Evolutionary conservation across 1,140 invertebrate species (phyloP).

Genomic region (Atta cephalotes): DNA sequence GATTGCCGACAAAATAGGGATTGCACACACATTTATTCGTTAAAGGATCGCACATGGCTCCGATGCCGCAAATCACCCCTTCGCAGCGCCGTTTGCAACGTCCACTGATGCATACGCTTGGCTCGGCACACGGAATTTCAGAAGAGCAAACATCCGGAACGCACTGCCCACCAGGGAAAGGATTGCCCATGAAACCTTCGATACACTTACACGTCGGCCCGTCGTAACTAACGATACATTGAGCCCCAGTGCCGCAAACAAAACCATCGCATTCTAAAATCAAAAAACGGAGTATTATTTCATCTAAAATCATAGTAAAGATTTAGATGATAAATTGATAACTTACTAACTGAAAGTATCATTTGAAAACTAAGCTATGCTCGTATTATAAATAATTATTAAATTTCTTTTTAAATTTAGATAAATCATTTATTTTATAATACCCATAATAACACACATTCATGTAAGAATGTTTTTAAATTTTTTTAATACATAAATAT

Average conservation of each 20-base stretch:
- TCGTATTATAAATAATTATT: constrained; percentile 47
- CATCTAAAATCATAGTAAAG: background rate
- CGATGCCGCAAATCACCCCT: constrained; percentile 93
- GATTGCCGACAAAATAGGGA: constrained; percentile 95
- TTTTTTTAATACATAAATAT: background rate
- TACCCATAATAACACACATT: no score
- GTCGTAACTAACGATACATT: constrained; percentile 94
- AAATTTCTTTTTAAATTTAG: constrained; percentile 25
- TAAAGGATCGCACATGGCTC: constrained; percentile 92
- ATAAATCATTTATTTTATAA: background rate
- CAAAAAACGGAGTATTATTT: background rate
- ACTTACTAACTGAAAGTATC: constrained; percentile 5
- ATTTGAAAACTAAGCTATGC: constrained; percentile 46
- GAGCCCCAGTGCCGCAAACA: constrained; percentile 93
- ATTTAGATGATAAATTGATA: background rate
- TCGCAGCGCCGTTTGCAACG: constrained; percentile 95
- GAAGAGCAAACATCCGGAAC: constrained; percentile 92
- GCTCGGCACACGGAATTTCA: constrained; percentile 91
- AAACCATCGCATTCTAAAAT: constrained; percentile 91
- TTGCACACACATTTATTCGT: constrained; percentile 95
- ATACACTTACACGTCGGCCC: constrained; percentile 95
- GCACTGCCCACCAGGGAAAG: constrained; percentile 95
- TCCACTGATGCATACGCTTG: constrained; percentile 93
- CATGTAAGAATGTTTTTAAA: background rate
- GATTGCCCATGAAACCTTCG: constrained; percentile 94